phyloP scores from a whole-genome alignment of 2,797 vertebrate genomes.

The Pangasius mekongensis region DNA sequence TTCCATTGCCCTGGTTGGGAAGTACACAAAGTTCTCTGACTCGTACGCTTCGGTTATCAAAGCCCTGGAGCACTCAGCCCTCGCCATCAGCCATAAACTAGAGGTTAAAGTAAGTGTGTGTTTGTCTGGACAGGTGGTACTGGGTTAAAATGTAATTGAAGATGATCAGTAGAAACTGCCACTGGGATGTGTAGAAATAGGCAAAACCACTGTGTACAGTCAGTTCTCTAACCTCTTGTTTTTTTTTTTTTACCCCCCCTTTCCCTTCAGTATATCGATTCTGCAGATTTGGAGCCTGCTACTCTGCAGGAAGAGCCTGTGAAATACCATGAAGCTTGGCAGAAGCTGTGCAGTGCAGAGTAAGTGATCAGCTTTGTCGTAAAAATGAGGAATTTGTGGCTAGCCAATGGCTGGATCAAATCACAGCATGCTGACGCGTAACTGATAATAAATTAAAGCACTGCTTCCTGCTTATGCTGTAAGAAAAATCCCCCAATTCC shows the following conservation, averaged over 20 bases:
- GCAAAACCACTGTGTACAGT: background rate
- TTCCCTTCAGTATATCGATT: constrained; percentile 89
- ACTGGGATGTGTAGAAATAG: background rate
- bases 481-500: background rate
- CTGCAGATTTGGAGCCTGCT: constrained; percentile 85
- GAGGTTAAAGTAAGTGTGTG: constrained; percentile 85
- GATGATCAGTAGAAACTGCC: background rate
- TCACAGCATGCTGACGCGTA: background rate
- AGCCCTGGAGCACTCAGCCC: constrained; percentile 91
- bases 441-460: background rate
- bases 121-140: no score
- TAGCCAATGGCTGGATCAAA: background rate
- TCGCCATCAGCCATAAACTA: constrained; percentile 94
- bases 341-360: constrained; percentile 93
- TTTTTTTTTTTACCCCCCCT: background rate
- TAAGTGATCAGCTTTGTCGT: constrained; percentile 69
- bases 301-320: constrained; percentile 89
- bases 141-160: background rate
- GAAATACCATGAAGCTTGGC: constrained; percentile 94
- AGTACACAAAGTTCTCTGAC: constrained; percentile 95
- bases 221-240: background rate
- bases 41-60: constrained; percentile 97
- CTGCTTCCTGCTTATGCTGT: background rate
- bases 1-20: constrained; percentile 93
- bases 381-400: background rate